These are phyloP conservation scores for Teleogryllus occipitalis DNA, from an alignment of 1,140 invertebrate genomes.

Conservation along the genomic window DNA sequence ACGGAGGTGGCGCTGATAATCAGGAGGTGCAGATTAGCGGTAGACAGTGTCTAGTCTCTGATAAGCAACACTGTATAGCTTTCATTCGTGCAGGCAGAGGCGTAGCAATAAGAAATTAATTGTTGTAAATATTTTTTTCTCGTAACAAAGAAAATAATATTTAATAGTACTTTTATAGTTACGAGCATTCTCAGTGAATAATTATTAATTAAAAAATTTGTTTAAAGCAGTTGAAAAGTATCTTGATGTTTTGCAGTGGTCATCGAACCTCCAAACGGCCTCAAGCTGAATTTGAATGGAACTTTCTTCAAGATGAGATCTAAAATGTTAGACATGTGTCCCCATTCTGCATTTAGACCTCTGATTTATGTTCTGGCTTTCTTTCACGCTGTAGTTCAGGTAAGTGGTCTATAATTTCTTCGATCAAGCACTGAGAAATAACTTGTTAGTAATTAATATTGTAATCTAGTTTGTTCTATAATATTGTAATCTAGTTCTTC, in stretches of 20 bases:
- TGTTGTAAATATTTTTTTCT: not conserved
- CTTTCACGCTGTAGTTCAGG: conserved; percentile 83
- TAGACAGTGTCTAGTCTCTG: too few species aligned
- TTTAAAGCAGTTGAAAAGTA: not conserved
- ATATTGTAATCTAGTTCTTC: not conserved
- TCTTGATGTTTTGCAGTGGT: conserved; percentile 52
- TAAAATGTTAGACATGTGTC: conserved; percentile 58
- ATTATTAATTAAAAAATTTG: not conserved
- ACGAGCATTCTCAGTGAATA: not conserved
- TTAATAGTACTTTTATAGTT: not conserved
- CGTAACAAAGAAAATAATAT: not conserved
- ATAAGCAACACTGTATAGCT: too few species aligned
- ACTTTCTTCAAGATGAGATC: conserved; percentile 77
- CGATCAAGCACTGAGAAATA: not conserved
- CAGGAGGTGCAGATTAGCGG: too few species aligned
- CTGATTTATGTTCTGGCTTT: conserved; percentile 79
- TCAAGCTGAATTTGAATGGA: conserved; percentile 81
- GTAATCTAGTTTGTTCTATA: not conserved
- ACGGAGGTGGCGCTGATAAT: too few species aligned
- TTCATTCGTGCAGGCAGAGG: too few species aligned
- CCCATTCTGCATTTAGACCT: conserved; percentile 63
- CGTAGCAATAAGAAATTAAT: too few species aligned
- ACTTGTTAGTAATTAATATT: not conserved
- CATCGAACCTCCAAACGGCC: conserved; percentile 78
- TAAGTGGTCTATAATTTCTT: conserved; percentile 29